A percentile compares a stretch with the other conserved stretches of the same genome.
Conservation (phyloP, 2,888 invertebrate genomes). For the Caenorhabditis becei region DNA sequence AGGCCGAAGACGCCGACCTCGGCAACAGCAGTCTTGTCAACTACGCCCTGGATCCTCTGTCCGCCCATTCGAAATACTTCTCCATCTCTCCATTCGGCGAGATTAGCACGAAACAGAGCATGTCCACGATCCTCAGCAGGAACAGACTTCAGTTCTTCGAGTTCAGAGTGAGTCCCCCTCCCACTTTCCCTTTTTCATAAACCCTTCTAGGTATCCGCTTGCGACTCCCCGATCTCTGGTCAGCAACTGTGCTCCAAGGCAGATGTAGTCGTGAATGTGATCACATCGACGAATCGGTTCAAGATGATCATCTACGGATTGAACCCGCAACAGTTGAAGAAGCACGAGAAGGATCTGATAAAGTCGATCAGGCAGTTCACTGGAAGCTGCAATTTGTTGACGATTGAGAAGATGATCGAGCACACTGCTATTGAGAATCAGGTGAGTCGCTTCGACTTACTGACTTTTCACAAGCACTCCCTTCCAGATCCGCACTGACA, state of each 20-base stretch:
- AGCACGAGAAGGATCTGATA: constrained; percentile 78
- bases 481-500: constrained; percentile 72
- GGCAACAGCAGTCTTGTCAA: constrained; percentile 89
- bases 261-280: constrained; percentile 76
- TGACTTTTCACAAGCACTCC: too few relatives aligned
- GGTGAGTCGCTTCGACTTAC: constrained; percentile 33
- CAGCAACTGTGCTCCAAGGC: constrained; percentile 75
- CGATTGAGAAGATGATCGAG: constrained; percentile 78
- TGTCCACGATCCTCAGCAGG: constrained; percentile 72
- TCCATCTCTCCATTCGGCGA: constrained; percentile 76
- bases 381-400: constrained; percentile 76
- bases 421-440: constrained; percentile 65
- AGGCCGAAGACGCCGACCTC: constrained; percentile 91
- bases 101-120: constrained; percentile 75
- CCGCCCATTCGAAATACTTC: constrained; percentile 79
- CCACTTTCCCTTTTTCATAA: neutral
- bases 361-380: constrained; percentile 77
- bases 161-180: constrained; percentile 62
- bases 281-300: constrained; percentile 77
- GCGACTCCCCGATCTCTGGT: constrained; percentile 77
- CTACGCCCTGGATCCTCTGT: constrained; percentile 85
- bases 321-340: constrained; percentile 74
- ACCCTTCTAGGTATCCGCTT: constrained; percentile 71
- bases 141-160: constrained; percentile 74
- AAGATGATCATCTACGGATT: constrained; percentile 75